A percentile compares a stretch with the other conserved stretches of the same genome.
Evolutionary conservation across 2,113 vertebrate genomes (phyloP).

Genomic region (Nibea coibor): DNA sequence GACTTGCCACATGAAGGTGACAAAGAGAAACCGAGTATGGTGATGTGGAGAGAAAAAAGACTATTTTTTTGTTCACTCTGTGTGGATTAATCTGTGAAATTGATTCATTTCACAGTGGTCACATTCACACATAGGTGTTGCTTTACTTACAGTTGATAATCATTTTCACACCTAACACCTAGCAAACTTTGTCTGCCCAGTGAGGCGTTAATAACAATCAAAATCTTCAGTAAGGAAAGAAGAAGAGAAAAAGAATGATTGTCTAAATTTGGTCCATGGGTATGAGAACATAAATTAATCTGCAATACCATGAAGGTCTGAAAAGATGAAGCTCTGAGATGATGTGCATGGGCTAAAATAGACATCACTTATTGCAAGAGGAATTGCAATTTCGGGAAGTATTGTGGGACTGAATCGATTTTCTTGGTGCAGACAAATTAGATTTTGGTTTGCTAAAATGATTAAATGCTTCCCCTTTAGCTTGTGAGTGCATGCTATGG

Average conservation of each 20-base stretch:
- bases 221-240: neutral
- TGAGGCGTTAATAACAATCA: neutral
- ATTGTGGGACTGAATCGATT: neutral
- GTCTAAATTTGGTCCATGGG: neutral
- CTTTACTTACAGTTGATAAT: too few relatives aligned
- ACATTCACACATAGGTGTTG: neutral
- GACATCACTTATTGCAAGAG: neutral
- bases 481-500: neutral
- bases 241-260: neutral
- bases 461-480: neutral
- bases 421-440: neutral
- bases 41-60: neutral
- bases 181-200: neutral
- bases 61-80: neutral
- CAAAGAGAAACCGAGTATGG: neutral
- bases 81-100: neutral
- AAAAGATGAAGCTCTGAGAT: neutral
- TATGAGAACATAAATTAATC: neutral
- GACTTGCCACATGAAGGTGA: neutral
- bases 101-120: too few relatives aligned
- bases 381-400: neutral
- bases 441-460: neutral
- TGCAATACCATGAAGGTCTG: too few relatives aligned
- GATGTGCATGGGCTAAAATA: neutral
- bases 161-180: neutral